Evolutionary conservation across 2,797 vertebrate genomes (phyloP), one percentile per base, ranked within the genome.

Genomic region (Lepilemur ruficaudatus): DNA sequence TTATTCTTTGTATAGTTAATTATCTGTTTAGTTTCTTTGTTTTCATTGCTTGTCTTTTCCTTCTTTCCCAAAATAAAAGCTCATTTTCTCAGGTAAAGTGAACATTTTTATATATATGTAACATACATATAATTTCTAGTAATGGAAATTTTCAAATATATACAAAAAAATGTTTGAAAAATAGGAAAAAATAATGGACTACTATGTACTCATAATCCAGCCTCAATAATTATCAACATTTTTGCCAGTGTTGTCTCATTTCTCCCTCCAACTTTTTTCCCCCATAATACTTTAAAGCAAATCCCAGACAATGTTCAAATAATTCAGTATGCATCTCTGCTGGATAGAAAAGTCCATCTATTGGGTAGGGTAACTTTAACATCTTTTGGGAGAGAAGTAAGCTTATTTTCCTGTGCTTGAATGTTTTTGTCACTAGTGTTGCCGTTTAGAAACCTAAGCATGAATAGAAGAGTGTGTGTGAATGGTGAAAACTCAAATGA

Each of bases 61-160:
- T 57, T 89, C 63, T 87, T 82, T 57, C 12, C 67, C 50, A 87
- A 70, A 61, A 8, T n/a, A 73, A 89, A 22, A 43, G 30, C 35
- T 43, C 61, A 11, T 67, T 18, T 81, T 91, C 83, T 88, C 63
- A 50, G 15, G 73, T 46, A 75, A 70, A 89, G n/a, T 57, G 7
- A 91, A n/a, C 48, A 70, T 48, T 22, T 50, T 35, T 80, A 89
- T 55, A 28, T 32, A 52, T 28, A 63, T 55, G 4, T 52, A 7
- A 20, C 14, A 52, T 52, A 52, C 7, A 52, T 52, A 52, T 18
- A 82, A 80, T 63, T 57, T 94, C 41, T 72, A 67, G 15, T 67
- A 63, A 76, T 3, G 7, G 14, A 93, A 87, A 96, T 11, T 84
- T 84, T 96, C 70, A 72, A 94, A 95, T 25, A 79, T 41, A 80